Evolutionary conservation across 1,140 invertebrate genomes (phyloP), one percentile per base, ranked within the genome.

Genomic region (Orius insidiosus): DNA sequence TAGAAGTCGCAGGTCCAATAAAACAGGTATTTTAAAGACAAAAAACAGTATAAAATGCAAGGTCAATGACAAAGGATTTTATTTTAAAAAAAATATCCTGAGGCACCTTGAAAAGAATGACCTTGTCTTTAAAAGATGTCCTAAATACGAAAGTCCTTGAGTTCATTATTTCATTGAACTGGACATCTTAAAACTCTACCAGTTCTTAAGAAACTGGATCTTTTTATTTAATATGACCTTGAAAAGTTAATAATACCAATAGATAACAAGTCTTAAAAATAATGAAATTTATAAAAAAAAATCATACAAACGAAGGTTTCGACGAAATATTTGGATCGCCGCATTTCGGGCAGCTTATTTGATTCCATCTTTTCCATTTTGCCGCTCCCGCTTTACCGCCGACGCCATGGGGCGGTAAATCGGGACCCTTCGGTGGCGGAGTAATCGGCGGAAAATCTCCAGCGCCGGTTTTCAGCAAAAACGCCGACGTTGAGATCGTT

Each of bases 241-340:
- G 13, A 43, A 15, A 5, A n/a, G 4, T 30, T 8, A 4, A 9
- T 24, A n/a, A n/a, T n/a, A 11, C 24, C n/a, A n/a, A n/a, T n/a
- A n/a, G n/a, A n/a, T n/a, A n/a, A n/a, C n/a, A n/a, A n/a, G n/a
- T n/a, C n/a, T n/a, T n/a, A n/a, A n/a, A n/a, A n/a, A n/a, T n/a
- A n/a, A n/a, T n/a, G n/a, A n/a, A n/a, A n/a, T n/a, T n/a, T n/a
- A n/a, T 32, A n/a, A 33, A 33, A 36, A 49, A 38, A 39, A 10
- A 50, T 71, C 76, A 75, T 66, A 78, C 88, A 92, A 54, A 95
- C 87, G 70, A 95, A 93, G 5, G 89, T 93, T 67, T 94, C 90
- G 44, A 95, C 88, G 65, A 87, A 9, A 86, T 90, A 64, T 89
- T 94, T 44, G 88, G 84, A 67, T 92, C 88, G 0, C 89, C 90